A percentile compares a stretch with the other conserved stretches of the same genome.
phyloP scores from a whole-genome alignment of 2,797 vertebrate genomes.

The Psittacula derbiana region DNA sequence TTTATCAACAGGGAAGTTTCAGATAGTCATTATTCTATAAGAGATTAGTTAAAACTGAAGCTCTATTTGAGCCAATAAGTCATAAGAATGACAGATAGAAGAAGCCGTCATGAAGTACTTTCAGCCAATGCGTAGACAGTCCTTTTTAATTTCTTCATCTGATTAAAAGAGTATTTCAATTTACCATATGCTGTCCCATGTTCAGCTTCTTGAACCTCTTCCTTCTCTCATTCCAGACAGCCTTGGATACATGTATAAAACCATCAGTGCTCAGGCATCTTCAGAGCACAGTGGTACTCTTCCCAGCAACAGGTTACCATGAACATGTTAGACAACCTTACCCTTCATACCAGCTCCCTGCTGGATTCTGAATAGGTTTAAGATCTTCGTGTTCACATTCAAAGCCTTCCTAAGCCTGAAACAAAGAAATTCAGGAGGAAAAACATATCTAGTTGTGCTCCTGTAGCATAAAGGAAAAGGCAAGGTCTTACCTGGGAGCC shows the following conservation, averaged over 20 bases:
- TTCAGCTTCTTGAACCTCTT: neutral
- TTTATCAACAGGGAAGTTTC: neutral
- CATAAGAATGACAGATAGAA: neutral
- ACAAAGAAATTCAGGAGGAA: neutral
- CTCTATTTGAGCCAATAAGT: neutral
- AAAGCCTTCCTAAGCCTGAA: neutral
- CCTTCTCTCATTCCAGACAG: neutral
- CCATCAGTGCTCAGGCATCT: neutral
- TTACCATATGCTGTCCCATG: neutral
- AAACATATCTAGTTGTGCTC: neutral
- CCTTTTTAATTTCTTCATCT: neutral
- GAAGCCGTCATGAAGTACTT: neutral
- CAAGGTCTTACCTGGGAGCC: neutral
- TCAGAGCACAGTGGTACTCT: neutral
- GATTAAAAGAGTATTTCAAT: neutral
- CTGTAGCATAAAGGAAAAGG: neutral
- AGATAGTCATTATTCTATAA: neutral
- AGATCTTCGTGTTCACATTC: neutral
- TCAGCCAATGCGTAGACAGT: neutral
- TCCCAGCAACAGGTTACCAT: accelerated
- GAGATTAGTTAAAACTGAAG: neutral
- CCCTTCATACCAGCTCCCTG: accelerated
- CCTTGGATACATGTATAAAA: neutral
- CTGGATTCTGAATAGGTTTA: neutral
- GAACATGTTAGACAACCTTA: neutral